Percentiles rank a stretch among this genome's conserved stretches.
Conservation (phyloP, 2,797 vertebrate species). For the Gallinago stenura region DNA sequence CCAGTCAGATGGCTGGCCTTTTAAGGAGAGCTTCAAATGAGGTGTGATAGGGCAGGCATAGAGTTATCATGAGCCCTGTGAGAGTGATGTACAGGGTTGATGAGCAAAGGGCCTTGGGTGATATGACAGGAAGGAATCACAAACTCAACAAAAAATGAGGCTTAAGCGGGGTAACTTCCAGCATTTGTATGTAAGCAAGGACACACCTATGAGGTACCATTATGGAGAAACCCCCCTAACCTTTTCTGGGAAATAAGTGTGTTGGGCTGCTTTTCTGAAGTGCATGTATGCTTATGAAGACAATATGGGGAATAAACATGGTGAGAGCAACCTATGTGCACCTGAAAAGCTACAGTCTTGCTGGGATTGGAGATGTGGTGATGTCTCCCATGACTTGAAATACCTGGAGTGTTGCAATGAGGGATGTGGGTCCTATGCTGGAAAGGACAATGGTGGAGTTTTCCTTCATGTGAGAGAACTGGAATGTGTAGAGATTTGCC, state of each 20-base stretch:
- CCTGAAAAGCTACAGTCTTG: not conserved
- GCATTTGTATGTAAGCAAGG: not conserved
- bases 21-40: not conserved
- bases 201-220: not conserved
- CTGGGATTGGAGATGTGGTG: accelerated
- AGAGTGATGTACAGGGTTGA: too few species aligned
- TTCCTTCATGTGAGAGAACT: not conserved
- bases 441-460: not conserved
- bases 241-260: accelerated
- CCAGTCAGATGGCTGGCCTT: not conserved
- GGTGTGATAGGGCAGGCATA: not conserved
- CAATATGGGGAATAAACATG: accelerated
- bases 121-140: not conserved
- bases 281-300: too few species aligned
- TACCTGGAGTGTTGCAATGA: not conserved
- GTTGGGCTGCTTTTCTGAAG: not conserved
- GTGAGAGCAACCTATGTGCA: not conserved
- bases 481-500: not conserved
- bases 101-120: not conserved
- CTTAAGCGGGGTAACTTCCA: not conserved
- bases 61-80: too few species aligned
- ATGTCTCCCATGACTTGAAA: not conserved
- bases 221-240: not conserved
- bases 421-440: too few species aligned
- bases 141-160: not conserved